Base-by-base conservation (phyloP, 2,113 vertebrate species). In the Recurvirostra avosetta region DNA sequence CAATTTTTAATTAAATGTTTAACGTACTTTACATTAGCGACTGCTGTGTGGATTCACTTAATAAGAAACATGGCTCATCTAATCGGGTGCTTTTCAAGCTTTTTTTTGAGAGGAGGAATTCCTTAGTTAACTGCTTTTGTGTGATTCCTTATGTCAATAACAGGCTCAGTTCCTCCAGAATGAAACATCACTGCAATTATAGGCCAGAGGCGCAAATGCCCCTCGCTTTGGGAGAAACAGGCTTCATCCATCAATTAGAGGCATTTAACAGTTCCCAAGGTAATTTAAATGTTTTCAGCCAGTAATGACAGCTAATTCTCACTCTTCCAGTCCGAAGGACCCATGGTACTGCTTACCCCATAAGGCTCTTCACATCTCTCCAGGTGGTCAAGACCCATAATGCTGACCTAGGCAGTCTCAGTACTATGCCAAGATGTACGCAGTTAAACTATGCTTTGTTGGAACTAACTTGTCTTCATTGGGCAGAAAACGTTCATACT, bases 191-290 rank as follows among this genome's bases (percentile, higher is more conserved):
- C 4, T 89, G 93, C 80, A 96, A 29, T 91, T 95, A 89, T 8
- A 92, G 91, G 76, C 76, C 77, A 96, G 89, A 94, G 80, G 76
- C 85, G 52, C 83, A 77, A 92, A 74, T 81, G 61, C 43, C 80
- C 32, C 18, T 92, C 84, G 89, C 89, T 76, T 89, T 92, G 83
- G 93, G 80, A 96, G 89, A 94, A 94, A 75, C 34, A 38, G 86
- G 65, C 65, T 95, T 87, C 68, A 72, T 89, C 72, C 83, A 76
- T 92, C 82, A 80, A 58, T 94, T 74, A 91, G 56, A 87, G 76
- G 30, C 65, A 65, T 89, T 91, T 89, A 85, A 78, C 47, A 32
- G 8, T 92, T 96, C 91, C 76, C 86, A 75, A 72, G 84, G 76
- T 91, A 91, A 78, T 91, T 85, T 29, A 84, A 86, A 66, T 67